Percentiles rank a stretch among this genome's conserved stretches.
phyloP scores from a whole-genome alignment of 2,113 vertebrate species.

The Riparia riparia region DNA sequence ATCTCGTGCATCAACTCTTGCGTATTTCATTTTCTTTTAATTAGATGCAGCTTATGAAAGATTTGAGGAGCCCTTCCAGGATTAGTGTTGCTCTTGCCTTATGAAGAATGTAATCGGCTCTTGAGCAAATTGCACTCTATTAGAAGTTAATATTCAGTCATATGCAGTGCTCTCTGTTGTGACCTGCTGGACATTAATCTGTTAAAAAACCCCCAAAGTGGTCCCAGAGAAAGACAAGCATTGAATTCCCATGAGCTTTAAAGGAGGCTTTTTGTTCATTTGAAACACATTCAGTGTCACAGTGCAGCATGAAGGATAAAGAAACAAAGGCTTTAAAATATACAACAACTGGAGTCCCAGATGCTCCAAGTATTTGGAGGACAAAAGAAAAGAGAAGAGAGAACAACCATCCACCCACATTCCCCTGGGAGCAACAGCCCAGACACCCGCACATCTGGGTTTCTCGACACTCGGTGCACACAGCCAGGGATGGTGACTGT shows the following conservation, averaged over 20 bases:
- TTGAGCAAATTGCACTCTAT: neutral
- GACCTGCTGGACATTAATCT: constrained; percentile 46
- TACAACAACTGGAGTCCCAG: neutral
- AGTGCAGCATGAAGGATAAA: neutral
- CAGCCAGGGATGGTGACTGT: neutral
- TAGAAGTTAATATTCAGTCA: constrained; percentile 19
- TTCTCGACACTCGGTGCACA: neutral
- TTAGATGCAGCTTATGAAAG: constrained; percentile 57
- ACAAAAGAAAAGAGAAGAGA: neutral
- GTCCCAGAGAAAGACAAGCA: constrained; percentile 26
- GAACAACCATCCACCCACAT: neutral
- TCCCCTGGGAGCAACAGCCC: neutral
- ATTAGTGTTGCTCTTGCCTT: neutral
- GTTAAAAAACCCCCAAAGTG: neutral
- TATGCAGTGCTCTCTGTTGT: neutral
- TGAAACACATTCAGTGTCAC: constrained; percentile 1
- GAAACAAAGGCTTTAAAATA: constrained; percentile 26
- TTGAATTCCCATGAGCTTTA: neutral
- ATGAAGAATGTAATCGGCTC: neutral
- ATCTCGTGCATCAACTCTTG: constrained; percentile 38
- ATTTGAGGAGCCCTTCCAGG: constrained; percentile 20
- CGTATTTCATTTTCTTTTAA: constrained; percentile 49
- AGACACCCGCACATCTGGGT: neutral
- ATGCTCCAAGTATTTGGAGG: neutral
- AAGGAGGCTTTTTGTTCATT: constrained; percentile 17